Evolutionary conservation across 2,797 vertebrate species (phyloP).

Genomic region (Pipistrellus pipistrellus): DNA sequence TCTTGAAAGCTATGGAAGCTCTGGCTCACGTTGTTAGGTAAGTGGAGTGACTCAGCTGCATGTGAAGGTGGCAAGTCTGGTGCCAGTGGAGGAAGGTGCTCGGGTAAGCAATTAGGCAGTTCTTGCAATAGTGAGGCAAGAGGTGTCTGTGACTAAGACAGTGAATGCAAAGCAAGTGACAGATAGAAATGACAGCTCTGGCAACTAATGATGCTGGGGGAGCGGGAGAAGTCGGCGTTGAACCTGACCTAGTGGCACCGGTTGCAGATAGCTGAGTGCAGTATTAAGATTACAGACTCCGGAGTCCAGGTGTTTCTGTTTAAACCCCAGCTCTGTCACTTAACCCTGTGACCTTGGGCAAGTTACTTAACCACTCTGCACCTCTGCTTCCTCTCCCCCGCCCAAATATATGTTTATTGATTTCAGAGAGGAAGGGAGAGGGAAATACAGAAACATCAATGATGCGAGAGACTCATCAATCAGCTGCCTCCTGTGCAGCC

Average conservation of each 20-base stretch:
- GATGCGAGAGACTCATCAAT: no score
- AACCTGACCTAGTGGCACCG: not conserved
- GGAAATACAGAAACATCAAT: no score
- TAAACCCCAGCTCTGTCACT: not conserved
- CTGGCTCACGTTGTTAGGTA: not conserved
- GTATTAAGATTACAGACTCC: not conserved
- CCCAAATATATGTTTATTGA: no score
- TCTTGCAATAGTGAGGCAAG: not conserved
- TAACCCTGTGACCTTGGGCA: not conserved
- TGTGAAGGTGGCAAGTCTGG: not conserved
- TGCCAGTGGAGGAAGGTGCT: not conserved
- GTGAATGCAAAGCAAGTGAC: not conserved
- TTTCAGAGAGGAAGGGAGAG: no score
- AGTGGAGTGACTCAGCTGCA: not conserved
- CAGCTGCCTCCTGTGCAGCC: no score
- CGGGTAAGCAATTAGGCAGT: not conserved
- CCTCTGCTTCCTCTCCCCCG: not conserved
- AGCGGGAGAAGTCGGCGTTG: not conserved
- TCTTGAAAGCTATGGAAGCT: not conserved
- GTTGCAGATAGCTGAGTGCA: not conserved
- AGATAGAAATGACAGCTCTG: not conserved
- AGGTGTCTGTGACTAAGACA: not conserved
- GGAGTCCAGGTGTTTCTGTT: not conserved
- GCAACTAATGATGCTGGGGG: not conserved
- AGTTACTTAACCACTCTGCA: not conserved